Conservation (phyloP, 2,113 vertebrate species). For the Apteryx owenii region DNA sequence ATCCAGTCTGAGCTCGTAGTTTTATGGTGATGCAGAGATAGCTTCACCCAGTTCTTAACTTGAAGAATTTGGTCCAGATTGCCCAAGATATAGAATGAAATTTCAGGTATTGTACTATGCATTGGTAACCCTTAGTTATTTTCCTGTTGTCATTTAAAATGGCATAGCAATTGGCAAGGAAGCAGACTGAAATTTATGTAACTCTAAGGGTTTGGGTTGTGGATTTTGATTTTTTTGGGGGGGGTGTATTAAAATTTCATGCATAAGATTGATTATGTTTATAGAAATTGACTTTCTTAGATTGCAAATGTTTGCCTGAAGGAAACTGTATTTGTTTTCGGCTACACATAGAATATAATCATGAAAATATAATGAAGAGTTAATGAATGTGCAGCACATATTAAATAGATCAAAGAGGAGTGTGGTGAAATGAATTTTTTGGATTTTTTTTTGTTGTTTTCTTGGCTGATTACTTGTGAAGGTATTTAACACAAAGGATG, state of each 20-base stretch:
- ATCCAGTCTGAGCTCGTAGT: neutral
- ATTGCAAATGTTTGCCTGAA: constrained; percentile 61
- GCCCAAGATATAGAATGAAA: neutral
- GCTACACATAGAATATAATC: constrained; percentile 40
- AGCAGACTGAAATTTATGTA: neutral
- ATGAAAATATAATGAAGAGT: constrained; percentile 73
- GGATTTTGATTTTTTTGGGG: neutral
- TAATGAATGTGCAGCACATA: constrained; percentile 61
- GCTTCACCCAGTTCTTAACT: neutral
- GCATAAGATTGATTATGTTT: constrained; percentile 65
- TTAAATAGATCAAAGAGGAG: constrained; percentile 63
- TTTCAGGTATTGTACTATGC: neutral
- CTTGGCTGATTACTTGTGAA: constrained; percentile 55
- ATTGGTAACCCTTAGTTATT: neutral
- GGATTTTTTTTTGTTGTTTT: constrained; percentile 36
- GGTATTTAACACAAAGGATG: constrained; percentile 67
- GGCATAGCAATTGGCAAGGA: neutral
- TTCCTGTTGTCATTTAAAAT: neutral
- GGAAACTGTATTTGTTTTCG: constrained; percentile 62
- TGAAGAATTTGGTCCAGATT: neutral
- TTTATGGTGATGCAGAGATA: neutral
- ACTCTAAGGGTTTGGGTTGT: neutral
- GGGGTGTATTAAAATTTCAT: constrained; percentile 48
- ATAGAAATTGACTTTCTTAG: constrained; percentile 65
- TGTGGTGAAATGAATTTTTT: constrained; percentile 48